Evolutionary conservation across 2,888 invertebrate species (phyloP).

Genomic region (Ypsolopha scabrella): DNA sequence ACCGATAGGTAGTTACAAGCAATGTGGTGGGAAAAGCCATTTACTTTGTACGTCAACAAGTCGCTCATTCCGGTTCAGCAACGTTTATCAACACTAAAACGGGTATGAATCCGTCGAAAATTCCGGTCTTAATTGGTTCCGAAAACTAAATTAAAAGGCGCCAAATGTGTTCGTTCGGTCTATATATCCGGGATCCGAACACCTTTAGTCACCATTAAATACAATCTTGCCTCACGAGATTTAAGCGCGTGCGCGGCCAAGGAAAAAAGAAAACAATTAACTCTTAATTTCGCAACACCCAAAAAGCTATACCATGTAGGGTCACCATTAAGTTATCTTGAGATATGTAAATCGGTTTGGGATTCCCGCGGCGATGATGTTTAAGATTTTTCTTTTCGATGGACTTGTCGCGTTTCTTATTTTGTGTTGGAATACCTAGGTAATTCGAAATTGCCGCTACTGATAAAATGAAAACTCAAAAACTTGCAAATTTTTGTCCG

Average conservation of each 20-base stretch:
- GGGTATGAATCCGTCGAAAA: not conserved
- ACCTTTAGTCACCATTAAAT: constrained; percentile 32
- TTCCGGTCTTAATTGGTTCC: not conserved
- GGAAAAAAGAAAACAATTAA: constrained; percentile 35
- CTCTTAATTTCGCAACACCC: constrained; percentile 43
- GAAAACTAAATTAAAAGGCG: constrained; percentile 7
- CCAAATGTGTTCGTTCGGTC: constrained; percentile 1
- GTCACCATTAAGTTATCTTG: constrained; percentile 37
- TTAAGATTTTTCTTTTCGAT: not conserved
- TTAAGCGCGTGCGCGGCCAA: constrained; percentile 25
- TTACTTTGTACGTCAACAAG: not conserved
- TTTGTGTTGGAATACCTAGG: not conserved
- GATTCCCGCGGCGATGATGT: constrained; percentile 14
- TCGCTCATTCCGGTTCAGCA: not conserved
- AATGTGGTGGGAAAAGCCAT: constrained; percentile 4
- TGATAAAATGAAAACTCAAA: no score
- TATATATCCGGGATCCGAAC: constrained; percentile 18
- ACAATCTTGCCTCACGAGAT: constrained; percentile 24
- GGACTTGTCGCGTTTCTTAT: not conserved
- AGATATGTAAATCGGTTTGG: constrained; percentile 20
- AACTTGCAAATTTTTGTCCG: no score
- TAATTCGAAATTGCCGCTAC: no score
- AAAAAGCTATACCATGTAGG: constrained; percentile 33
- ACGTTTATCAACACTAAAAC: not conserved
- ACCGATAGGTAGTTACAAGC: constrained; percentile 1